Base-by-base conservation (phyloP, 2,113 vertebrate species). In the Bombycilla garrulus region DNA sequence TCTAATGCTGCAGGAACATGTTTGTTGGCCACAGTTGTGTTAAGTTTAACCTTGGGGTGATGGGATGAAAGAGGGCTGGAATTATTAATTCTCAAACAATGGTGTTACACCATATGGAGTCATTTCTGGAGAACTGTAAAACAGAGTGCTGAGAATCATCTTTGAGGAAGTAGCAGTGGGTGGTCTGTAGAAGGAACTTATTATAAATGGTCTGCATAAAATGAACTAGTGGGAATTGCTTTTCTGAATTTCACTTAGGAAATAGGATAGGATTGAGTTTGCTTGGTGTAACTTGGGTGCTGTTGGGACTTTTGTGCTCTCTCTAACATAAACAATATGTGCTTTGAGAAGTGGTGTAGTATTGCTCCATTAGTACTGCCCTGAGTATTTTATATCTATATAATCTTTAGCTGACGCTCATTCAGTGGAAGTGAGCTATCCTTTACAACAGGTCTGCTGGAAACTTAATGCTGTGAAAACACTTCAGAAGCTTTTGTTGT, bases 111-210 rank as follows among this genome's bases (percentile, higher is more conserved):
- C 72, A 42, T 67, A 64, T 74, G 77, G 65, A 93, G 40, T 15
- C 28, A 91, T 94, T 96, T 86, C 79, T 2, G 10, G 71, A 77
- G 48, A 72, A 69, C 4, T 84, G 72, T 92, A 78, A 88, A 94
- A 60, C 24, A 60, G 66, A 96, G 67, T 44, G 21, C 72, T 78
- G 44, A 79, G 73, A 79, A 57, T 87, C 77, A 42, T 92, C 69
- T 81, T 91, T 79, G 94, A 89, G 96, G 92, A 96, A 93, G 72
- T 45, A 79, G 57, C 76, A 87, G 89, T 89, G 86, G 82, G 95
- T 95, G 95, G 88, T 93, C 91, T 84, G 80, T 84, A 86, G 77
- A 95, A 88, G 51, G 56, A 93, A 78, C 67, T 91, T 70, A 19
- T 17, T 83, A 40, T 48, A 71, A 88, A 58, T 83, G 44, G 51